These are phyloP conservation scores for Bimastos eiseni DNA, from an alignment of 2,888 invertebrate genomes.

Conservation along the genomic window DNA sequence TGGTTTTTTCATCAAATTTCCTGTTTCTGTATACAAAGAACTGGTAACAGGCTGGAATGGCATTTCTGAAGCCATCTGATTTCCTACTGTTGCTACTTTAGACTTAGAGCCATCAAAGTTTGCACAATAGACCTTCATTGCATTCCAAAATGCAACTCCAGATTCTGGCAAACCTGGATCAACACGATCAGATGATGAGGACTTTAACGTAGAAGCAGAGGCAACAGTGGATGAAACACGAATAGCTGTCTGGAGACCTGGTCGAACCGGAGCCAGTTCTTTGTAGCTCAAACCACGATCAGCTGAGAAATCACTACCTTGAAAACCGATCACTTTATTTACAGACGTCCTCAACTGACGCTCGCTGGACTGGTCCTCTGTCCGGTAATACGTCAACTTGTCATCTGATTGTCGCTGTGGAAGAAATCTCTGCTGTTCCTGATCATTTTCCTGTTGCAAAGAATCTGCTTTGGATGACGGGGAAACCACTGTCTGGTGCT, in stretches of 20 bases:
- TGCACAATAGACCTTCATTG: conserved; percentile 20
- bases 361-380: not conserved
- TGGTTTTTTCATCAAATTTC: not conserved
- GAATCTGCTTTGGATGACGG: conserved; percentile 1
- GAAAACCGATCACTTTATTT: not conserved
- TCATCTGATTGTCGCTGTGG: not conserved
- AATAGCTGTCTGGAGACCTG: not conserved
- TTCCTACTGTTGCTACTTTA: not conserved
- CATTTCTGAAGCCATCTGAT: not conserved
- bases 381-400: not conserved
- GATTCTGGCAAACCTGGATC: conserved; percentile 5
- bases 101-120: not conserved
- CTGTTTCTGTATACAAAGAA: not conserved
- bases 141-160: not conserved
- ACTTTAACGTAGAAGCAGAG: not conserved
- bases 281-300: not conserved
- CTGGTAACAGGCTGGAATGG: not conserved
- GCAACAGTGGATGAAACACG: not conserved
- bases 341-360: not conserved
- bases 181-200: not conserved
- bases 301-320: not conserved
- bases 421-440: not conserved
- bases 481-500: conserved; percentile 22
- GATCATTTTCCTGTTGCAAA: not conserved
- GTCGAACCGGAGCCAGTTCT: not conserved